A percentile compares a stretch with the other conserved stretches of the same genome.
Conservation (phyloP, 2,888 invertebrate species). For the Agonopterix heracliana region DNA sequence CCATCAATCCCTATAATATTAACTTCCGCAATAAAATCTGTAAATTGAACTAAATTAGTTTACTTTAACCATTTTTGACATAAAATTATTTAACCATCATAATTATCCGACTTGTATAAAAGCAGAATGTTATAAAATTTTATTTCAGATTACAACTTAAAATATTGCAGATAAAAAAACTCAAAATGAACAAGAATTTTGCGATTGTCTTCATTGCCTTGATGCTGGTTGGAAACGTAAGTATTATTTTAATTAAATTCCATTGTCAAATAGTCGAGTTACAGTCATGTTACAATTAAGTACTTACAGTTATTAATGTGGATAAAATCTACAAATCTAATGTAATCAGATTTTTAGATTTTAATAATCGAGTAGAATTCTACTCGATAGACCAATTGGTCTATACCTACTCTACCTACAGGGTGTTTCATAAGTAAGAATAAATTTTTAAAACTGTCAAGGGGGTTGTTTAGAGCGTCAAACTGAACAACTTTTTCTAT, state of each 20-base stretch:
- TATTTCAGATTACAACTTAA: too few relatives aligned
- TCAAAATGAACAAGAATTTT: conserved; percentile 25
- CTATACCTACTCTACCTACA: too few relatives aligned
- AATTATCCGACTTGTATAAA: neutral
- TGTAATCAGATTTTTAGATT: neutral
- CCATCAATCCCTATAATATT: too few relatives aligned
- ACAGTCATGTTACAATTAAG: too few relatives aligned
- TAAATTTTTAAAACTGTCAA: too few relatives aligned
- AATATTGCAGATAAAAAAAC: conserved; percentile 3
- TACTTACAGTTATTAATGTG: neutral
- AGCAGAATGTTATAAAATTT: too few relatives aligned
- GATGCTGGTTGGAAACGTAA: conserved; percentile 29
- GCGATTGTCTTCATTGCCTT: conserved; percentile 21
- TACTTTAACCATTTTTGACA: neutral
- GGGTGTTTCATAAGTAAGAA: too few relatives aligned
- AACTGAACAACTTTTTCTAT: too few relatives aligned
- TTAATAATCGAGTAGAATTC: neutral
- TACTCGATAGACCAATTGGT: too few relatives aligned
- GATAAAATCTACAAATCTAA: neutral
- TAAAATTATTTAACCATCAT: neutral
- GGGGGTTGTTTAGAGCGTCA: too few relatives aligned
- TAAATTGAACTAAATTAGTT: neutral
- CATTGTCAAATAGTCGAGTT: too few relatives aligned
- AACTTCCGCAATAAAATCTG: too few relatives aligned
- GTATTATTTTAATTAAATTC: conserved; percentile 15